These are phyloP conservation scores for Pseudococcus longispinus DNA, from an alignment of 2,888 invertebrate genomes.

Conservation along the genomic window DNA sequence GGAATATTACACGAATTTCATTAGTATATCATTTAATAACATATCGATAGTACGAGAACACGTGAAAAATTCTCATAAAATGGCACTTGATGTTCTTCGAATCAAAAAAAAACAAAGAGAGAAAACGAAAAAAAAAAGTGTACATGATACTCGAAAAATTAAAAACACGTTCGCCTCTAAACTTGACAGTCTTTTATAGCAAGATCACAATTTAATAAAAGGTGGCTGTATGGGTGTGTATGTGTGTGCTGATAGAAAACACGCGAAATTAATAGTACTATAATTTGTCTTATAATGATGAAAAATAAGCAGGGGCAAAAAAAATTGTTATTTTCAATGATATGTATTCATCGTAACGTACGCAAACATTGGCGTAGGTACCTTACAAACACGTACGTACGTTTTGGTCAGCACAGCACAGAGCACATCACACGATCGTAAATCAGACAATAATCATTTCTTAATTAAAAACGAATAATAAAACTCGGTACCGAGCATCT, in stretches of 20 bases:
- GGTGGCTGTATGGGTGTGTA: neutral
- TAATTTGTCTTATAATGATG: neutral
- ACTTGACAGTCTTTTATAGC: conserved; percentile 21
- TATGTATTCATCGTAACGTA: neutral
- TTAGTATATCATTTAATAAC: neutral
- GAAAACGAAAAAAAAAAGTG: neutral
- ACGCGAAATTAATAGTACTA: neutral
- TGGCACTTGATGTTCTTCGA: conserved; percentile 32
- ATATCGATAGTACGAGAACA: neutral
- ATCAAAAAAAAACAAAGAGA: neutral
- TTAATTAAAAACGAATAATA: conserved; percentile 39
- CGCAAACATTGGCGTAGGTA: neutral
- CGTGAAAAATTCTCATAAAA: neutral
- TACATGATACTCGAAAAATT: neutral
- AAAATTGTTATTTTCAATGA: neutral
- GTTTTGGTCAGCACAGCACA: neutral
- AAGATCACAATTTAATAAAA: neutral
- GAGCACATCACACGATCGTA: conserved; percentile 4
- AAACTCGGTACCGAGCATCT: conserved; percentile 8
- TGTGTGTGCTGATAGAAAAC: neutral
- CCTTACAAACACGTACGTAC: neutral
- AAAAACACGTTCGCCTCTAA: conserved; percentile 7
- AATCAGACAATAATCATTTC: conserved; percentile 38
- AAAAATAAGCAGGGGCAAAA: neutral
- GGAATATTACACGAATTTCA: neutral